A percentile compares a stretch with the other conserved stretches of the same genome.
Conservation (phyloP, 2,888 invertebrate genomes). For the Rhagonycha fulva region DNA sequence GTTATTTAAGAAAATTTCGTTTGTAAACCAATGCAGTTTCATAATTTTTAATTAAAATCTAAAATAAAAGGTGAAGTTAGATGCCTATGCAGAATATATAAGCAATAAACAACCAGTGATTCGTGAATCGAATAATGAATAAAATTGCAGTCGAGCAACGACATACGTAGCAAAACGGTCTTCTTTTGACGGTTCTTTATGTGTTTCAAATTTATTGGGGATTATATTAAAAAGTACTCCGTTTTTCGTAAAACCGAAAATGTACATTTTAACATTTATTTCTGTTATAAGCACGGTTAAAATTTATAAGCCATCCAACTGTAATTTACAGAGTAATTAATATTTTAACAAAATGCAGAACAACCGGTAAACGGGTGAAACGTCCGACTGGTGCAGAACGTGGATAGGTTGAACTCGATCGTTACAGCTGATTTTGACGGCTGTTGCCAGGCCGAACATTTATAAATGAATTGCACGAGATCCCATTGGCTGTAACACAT, state of each 20-base stretch:
- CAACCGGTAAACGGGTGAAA: slow-evolving; percentile 11
- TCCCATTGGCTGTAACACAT: slow-evolving; percentile 43
- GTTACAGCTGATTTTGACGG: slow-evolving; percentile 54
- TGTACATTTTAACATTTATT: not conserved
- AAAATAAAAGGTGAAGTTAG: not conserved
- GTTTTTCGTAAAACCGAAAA: not conserved
- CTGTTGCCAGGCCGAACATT: slow-evolving; percentile 53
- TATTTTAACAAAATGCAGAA: not conserved
- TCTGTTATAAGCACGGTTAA: not conserved
- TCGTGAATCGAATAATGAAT: not conserved
- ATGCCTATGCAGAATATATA: not conserved
- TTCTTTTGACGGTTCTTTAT: not conserved
- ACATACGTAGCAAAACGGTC: not conserved
- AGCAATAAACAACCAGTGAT: not conserved
- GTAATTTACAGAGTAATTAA: not conserved
- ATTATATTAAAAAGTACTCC: not conserved
- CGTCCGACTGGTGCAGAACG: not conserved
- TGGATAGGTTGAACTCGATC: slow-evolving; percentile 40
- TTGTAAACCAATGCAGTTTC: not conserved
- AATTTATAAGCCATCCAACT: not conserved
- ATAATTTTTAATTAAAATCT: not conserved
- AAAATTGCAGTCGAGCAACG: not conserved
- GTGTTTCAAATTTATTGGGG: not conserved
- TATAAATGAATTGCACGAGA: slow-evolving; percentile 39
- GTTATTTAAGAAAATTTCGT: not conserved